phyloP scores from a whole-genome alignment of 2,113 vertebrate species.

The Gallinago jamesoni region DNA sequence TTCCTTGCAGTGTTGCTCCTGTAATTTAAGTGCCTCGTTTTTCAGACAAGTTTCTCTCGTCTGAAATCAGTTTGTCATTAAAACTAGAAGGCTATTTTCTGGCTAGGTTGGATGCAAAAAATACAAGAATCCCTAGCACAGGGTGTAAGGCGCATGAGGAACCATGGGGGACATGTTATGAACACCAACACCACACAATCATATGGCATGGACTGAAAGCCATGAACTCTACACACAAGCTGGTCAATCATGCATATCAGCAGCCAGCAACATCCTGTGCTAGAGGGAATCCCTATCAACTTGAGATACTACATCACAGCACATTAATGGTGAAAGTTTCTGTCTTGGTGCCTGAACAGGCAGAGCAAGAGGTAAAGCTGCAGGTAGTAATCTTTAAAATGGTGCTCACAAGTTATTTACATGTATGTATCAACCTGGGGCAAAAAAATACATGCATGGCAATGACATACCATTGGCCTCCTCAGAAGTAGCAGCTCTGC shows the following conservation, averaged over 20 bases:
- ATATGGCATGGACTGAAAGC: not conserved
- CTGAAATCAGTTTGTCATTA: not conserved
- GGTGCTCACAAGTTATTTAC: not conserved
- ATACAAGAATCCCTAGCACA: not conserved
- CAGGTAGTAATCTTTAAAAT: not conserved
- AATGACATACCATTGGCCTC: not conserved
- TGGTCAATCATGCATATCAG: fast-evolving
- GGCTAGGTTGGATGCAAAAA: not conserved
- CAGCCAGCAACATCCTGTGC: not conserved
- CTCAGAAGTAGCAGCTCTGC: not conserved
- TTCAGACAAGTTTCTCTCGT: not conserved
- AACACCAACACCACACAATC: fast-evolving
- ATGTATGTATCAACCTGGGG: not conserved
- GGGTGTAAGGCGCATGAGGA: not conserved
- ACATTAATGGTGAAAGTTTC: not conserved
- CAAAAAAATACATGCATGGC: not conserved
- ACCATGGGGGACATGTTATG: fast-evolving
- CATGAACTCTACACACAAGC: not conserved
- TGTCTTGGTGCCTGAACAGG: not conserved
- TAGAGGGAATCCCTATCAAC: not conserved
- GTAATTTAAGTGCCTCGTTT: not conserved
- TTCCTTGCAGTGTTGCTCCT: not conserved
- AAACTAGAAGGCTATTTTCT: not conserved
- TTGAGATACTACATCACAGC: not conserved
- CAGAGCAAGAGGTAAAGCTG: not conserved